Evolutionary conservation across 2,113 vertebrate genomes (phyloP).

Genomic region (Nothobranchius furzeri): DNA sequence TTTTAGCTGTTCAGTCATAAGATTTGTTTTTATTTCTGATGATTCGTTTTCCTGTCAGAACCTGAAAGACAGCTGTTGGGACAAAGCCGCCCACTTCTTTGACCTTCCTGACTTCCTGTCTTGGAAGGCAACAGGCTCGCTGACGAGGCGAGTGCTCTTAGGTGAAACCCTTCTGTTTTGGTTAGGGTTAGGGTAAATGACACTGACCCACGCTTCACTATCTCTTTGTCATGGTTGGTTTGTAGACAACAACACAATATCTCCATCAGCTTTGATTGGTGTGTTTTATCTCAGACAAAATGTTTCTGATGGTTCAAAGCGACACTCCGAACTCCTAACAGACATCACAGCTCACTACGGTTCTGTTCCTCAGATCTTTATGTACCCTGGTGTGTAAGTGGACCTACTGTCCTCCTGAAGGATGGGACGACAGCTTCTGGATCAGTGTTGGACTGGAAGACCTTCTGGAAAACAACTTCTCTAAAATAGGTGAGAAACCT

Average conservation of each 20-base stretch:
- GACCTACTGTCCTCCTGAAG: conserved; percentile 88
- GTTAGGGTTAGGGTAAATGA: no score
- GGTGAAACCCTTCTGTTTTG: neutral
- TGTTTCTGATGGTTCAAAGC: neutral
- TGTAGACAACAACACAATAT: conserved; percentile 1
- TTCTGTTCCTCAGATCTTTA: conserved; percentile 83
- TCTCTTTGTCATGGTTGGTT: conserved; percentile 10
- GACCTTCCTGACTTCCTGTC: conserved; percentile 96
- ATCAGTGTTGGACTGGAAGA: conserved; percentile 86
- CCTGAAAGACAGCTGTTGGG: conserved; percentile 74
- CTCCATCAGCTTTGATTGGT: neutral
- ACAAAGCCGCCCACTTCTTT: conserved; percentile 86
- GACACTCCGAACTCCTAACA: neutral
- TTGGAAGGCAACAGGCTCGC: conserved; percentile 93
- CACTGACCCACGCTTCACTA: no score
- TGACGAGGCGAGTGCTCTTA: conserved; percentile 81
- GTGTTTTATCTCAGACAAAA: neutral
- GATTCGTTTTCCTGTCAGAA: conserved; percentile 61
- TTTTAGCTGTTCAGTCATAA: no score
- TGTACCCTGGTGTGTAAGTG: conserved; percentile 96
- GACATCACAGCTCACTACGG: neutral
- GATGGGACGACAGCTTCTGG: conserved; percentile 94
- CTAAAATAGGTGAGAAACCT: conserved; percentile 82
- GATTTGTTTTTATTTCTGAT: neutral
- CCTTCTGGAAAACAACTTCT: conserved; percentile 84